Evolutionary conservation across 1,140 invertebrate species (phyloP).

Genomic region (Nylanderia fulva): DNA sequence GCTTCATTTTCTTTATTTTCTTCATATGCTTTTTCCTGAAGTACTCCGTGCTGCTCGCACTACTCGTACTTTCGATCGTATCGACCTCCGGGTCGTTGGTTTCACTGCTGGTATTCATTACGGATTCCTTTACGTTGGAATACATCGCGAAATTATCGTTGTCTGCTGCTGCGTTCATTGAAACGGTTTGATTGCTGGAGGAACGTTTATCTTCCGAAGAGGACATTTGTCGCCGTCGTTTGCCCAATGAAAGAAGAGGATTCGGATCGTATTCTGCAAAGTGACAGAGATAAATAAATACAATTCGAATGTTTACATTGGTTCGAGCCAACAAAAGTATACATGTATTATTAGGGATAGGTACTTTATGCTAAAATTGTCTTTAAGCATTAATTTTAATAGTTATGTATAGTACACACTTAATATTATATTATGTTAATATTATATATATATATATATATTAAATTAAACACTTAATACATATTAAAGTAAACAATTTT

Average conservation of each 20-base stretch:
- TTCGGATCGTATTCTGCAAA: constrained; percentile 92
- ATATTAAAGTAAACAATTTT: too few relatives aligned
- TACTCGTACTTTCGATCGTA: constrained; percentile 64
- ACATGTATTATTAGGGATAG: too few relatives aligned
- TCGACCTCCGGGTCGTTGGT: constrained; percentile 66
- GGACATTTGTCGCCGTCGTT: constrained; percentile 90
- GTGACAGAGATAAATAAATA: not conserved
- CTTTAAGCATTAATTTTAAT: too few relatives aligned
- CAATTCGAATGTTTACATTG: not conserved
- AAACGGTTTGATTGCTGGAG: not conserved
- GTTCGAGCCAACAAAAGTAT: not conserved
- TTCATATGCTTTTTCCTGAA: constrained; percentile 90
- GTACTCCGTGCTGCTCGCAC: constrained; percentile 79
- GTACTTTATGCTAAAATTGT: too few relatives aligned
- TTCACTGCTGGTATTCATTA: not conserved
- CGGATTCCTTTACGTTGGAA: constrained; percentile 63
- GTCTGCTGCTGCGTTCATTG: not conserved
- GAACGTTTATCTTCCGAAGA: constrained; percentile 83
- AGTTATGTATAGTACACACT: too few relatives aligned
- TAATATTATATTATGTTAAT: too few relatives aligned
- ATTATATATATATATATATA: too few relatives aligned
- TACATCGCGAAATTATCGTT: constrained; percentile 53
- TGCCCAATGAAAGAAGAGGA: constrained; percentile 91
- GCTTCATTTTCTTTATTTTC: constrained; percentile 87
- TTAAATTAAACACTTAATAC: too few relatives aligned